A percentile compares a stretch with the other conserved stretches of the same genome.
These are phyloP conservation scores for Ptychadena robeensis DNA, from an alignment of 2,797 vertebrate species.

Conservation along the genomic window DNA sequence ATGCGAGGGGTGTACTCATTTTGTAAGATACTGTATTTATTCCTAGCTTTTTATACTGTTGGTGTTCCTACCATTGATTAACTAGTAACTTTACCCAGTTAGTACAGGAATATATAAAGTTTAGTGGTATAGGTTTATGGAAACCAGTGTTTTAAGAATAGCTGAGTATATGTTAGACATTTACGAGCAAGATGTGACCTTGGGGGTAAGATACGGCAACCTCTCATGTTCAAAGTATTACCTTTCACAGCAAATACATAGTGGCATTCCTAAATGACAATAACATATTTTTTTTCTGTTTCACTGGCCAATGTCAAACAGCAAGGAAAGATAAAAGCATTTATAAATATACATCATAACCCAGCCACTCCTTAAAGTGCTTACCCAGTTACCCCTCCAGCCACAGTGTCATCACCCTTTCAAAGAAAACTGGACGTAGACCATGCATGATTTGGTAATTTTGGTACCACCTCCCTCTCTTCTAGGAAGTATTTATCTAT, in stretches of 20 bases:
- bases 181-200: not conserved
- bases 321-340: not conserved
- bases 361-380: not conserved
- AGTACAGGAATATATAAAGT: too few species aligned
- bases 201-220: conserved; percentile 34
- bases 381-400: not conserved
- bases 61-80: too few species aligned
- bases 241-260: not conserved
- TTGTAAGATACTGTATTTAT: too few species aligned
- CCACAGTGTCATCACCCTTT: not conserved
- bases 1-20: too few species aligned
- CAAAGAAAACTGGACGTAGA: not conserved
- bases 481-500: not conserved
- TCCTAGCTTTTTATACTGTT: too few species aligned
- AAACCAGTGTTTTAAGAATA: too few species aligned
- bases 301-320: not conserved
- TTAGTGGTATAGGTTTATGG: too few species aligned
- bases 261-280: conserved; percentile 20
- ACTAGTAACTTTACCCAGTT: too few species aligned
- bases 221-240: conserved; percentile 3
- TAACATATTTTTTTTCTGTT: not conserved
- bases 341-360: not conserved
- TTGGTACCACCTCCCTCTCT: not conserved
- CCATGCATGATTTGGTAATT: not conserved
- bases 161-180: not conserved